Base-by-base conservation (phyloP, 2,888 invertebrate genomes). In the Sarcophaga rosellei region DNA sequence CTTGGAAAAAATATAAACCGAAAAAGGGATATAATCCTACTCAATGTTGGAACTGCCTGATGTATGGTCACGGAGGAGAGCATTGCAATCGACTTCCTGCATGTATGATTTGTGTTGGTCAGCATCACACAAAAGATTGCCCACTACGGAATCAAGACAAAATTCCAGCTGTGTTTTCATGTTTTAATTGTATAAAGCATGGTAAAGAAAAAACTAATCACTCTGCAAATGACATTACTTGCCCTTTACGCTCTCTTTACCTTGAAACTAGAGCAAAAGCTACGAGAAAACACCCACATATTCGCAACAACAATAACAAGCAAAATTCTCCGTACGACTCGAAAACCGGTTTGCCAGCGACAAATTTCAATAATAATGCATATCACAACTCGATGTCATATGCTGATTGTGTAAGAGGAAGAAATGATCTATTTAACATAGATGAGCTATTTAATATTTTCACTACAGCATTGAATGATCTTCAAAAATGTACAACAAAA, bases 401-500 rank as follows among this genome's bases (percentile, higher is more conserved):
- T 53, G n/a, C 74, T 65, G 65, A 65, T n/a, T 65, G 65, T 45
- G 21, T 45, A 12, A 62, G 62, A 45, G 17, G 15, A 44, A 35
- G 25, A 23, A 69, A n/a, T 15, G 68, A 68, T 74, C 53, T 69
- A 2, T 81, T 81, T 35, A 70, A 15, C n/a, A 70, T 62, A 66
- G 70, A 81, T 44, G 81, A 81, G 44, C 57, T 81, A 1, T 81
- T 81, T 57, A 70, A 70, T 63, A 81, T 81, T 70, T 81, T 81
- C 17, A 72, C 70, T n/a, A 69, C 75, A 20, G 81, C 81, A 25
- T 53, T 75, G 15, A 47, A 15, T 65, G 81, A 81, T 21, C 63
- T 81, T 1, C 63, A 70, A 59, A 70, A 76, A 62, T 81, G 61
- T n/a, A 72, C 81, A 76, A 63, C 57, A 17, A 79, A 62, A 79